These are phyloP conservation scores for Petrolisthes cinctipes DNA, from an alignment of 2,888 invertebrate species.

Conservation along the genomic window DNA sequence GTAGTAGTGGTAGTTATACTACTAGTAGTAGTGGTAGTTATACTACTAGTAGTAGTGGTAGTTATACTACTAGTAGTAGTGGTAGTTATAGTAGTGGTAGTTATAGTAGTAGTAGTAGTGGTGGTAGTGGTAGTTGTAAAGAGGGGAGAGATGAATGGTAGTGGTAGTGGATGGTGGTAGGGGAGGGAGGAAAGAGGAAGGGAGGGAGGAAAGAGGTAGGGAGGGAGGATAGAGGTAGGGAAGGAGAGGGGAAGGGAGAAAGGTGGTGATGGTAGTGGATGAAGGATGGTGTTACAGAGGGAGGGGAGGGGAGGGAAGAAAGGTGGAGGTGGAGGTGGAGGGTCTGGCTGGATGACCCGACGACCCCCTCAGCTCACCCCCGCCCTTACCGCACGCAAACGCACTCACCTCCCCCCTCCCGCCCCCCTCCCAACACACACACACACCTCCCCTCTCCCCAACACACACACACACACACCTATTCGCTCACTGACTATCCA, in stretches of 20 bases:
- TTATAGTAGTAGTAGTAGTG: too few relatives aligned
- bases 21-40: too few relatives aligned
- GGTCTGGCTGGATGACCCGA: not conserved
- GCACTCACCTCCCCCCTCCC: not conserved
- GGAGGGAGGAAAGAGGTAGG: too few relatives aligned
- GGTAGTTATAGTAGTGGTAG: too few relatives aligned
- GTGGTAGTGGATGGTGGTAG: too few relatives aligned
- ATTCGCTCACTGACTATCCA: not conserved
- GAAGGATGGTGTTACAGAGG: too few relatives aligned
- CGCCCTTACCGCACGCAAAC: conserved; percentile 13
- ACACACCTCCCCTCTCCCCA: not conserved
- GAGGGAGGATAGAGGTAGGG: not conserved
- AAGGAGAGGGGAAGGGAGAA: not conserved
- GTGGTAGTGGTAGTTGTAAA: too few relatives aligned
- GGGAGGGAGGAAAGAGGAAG: too few relatives aligned
- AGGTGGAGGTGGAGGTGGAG: not conserved
- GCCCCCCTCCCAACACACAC: not conserved
- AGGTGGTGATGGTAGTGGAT: not conserved
- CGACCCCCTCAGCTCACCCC: not conserved
- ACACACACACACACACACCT: not conserved
- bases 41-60: too few relatives aligned
- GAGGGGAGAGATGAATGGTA: too few relatives aligned
- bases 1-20: too few relatives aligned
- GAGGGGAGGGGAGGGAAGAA: not conserved
- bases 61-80: too few relatives aligned